Evolutionary conservation across 2,888 invertebrate genomes (phyloP), one percentile per base, ranked within the genome.

Genomic region (Nudaria mundana): DNA sequence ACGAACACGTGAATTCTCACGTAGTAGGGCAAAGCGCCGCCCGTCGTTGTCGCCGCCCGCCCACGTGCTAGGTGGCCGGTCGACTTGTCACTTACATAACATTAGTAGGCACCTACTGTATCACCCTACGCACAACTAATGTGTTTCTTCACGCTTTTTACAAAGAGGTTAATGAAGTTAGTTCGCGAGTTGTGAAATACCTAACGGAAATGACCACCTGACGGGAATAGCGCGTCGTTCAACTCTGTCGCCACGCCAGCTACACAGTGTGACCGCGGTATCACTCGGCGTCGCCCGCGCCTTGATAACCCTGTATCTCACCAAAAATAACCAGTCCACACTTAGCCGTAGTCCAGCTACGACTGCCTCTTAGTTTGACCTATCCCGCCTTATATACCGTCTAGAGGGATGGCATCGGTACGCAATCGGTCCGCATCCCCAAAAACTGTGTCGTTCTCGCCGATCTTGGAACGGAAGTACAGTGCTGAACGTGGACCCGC

Each of bases 401-500:
- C 51, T 58, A 67, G 68, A 83, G 81, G 80, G 78, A 91, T 91
- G 91, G 88, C 90, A 65, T 90, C 89, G 58, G 86, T 91, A 87
- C 91, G 91, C 89, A 90, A 89, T 87, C 91, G 92, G 76, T 91
- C 91, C 38, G 91, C 91, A 69, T 91, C 91, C 75, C 92, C 91
- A 49, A 92, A 92, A 75, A 89, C 91, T 25, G 92, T 92, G 56
- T 91, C 91, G 64, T 92, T 92, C 76, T 91, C 91, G 72, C 91
- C 91, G 50, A 89, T 91, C 51, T 89, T 91, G 47, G 90, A 91
- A 58, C 80, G 91, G 51, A 90, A 91, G 54, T 91, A 90, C 70
- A 89, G 83, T 71, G 84, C 74, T 28, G 81, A 85, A 40, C 74
- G 82, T 43, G 76, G 71, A 31, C 83, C 81, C 6, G 63, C 71